Evolutionary conservation across 2,888 invertebrate species (phyloP).

Genomic region (Griposia aprilina): DNA sequence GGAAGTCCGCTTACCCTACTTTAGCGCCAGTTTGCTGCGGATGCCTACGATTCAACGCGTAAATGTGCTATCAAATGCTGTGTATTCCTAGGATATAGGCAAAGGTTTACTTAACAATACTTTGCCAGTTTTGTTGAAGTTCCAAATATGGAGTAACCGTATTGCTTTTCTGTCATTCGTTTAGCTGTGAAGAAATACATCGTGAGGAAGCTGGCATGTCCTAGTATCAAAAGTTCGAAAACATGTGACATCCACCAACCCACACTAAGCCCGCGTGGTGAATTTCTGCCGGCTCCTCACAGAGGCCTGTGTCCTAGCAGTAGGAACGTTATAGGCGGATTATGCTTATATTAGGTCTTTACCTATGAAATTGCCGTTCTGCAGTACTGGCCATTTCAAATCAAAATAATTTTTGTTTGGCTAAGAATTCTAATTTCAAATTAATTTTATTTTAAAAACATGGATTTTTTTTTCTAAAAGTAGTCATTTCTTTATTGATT

Average conservation of each 20-base stretch:
- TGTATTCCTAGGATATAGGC: neutral
- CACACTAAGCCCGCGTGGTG: neutral
- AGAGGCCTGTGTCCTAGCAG: neutral
- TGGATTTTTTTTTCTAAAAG: no score
- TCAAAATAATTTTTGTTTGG: no score
- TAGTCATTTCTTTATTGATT: no score
- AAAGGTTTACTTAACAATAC: neutral
- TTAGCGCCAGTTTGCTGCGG: constrained; percentile 6
- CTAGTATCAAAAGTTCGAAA: neutral
- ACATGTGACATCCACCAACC: neutral
- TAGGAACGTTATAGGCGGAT: neutral
- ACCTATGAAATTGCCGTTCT: no score
- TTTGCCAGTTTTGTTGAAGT: neutral
- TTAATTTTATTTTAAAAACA: no score
- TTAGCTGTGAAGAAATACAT: neutral
- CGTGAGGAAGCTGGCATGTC: neutral
- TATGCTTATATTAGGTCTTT: no score
- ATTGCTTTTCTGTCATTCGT: neutral
- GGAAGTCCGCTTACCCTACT: constrained; percentile 41
- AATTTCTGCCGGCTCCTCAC: neutral
- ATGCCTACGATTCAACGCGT: constrained; percentile 17
- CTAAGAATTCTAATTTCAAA: no score
- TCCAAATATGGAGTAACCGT: no score
- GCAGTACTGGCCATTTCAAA: no score
- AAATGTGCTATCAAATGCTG: constrained; percentile 8